A percentile compares a stretch with the other conserved stretches of the same genome.
phyloP scores from a whole-genome alignment of 2,888 invertebrate genomes.

The Graphium colonna region DNA sequence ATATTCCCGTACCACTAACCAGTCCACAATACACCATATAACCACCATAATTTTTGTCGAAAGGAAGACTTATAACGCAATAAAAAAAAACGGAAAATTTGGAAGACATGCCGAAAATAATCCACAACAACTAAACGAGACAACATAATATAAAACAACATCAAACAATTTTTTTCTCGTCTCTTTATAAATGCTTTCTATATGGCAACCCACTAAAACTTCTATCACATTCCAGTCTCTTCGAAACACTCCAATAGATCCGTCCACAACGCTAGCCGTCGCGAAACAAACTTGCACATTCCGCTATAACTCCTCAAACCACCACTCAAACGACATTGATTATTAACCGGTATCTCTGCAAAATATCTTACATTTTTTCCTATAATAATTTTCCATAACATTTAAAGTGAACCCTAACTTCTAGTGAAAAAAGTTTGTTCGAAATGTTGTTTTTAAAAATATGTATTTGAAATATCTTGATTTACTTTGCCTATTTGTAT shows the following conservation, averaged over 20 bases:
- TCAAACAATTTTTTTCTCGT: constrained; percentile 25
- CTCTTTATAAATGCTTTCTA: constrained; percentile 44
- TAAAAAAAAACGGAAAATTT: constrained; percentile 40
- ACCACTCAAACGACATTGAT: constrained; percentile 28
- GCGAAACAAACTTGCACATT: constrained; percentile 47
- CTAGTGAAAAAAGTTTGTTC: not conserved
- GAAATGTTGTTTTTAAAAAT: constrained; percentile 1
- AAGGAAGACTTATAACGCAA: constrained; percentile 42
- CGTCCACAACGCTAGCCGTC: constrained; percentile 26
- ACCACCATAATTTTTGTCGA: constrained; percentile 30
- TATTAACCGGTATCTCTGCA: not conserved
- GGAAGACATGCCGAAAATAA: constrained; percentile 53
- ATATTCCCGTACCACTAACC: constrained; percentile 23
- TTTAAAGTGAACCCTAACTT: not conserved
- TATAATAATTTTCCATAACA: not conserved
- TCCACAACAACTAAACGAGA: constrained; percentile 10
- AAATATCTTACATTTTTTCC: constrained; percentile 1
- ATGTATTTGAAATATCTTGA: constrained; percentile 7
- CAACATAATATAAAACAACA: constrained; percentile 23
- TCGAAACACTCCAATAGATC: constrained; percentile 21
- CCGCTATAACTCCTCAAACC: constrained; percentile 27
- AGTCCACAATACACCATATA: constrained; percentile 5
- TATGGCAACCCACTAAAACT: constrained; percentile 47
- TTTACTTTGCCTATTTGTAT: constrained; percentile 11
- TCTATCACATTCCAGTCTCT: constrained; percentile 25